Conservation (phyloP, 2,113 vertebrate species). For the Thamnophis sirtalis region DNA sequence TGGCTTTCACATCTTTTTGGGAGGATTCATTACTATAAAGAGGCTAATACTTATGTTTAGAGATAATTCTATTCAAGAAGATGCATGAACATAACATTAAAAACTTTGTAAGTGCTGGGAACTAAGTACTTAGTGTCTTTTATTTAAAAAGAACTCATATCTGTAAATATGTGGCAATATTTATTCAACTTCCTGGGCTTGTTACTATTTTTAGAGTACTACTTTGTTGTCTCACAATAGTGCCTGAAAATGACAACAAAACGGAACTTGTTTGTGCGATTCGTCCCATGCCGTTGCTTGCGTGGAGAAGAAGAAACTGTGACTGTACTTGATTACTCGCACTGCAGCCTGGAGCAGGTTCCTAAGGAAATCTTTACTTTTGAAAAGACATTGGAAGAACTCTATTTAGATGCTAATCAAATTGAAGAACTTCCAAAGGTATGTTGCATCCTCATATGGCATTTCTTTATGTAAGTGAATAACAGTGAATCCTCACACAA, state of each 20-base stretch:
- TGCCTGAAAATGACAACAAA: slow-evolving; percentile 95
- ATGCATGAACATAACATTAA: background rate
- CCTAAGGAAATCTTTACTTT: slow-evolving; percentile 98
- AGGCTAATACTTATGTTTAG: background rate
- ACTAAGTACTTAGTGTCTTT: background rate
- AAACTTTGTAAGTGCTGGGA: background rate
- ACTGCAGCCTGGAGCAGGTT: slow-evolving; percentile 98
- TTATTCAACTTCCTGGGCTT: background rate
- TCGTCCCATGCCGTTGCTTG: slow-evolving; percentile 96
- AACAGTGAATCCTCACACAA: background rate
- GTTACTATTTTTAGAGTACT: background rate
- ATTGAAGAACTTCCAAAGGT: slow-evolving; percentile 99
- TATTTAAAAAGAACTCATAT: background rate
- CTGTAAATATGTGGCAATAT: background rate
- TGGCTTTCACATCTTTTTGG: background rate
- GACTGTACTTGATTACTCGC: slow-evolving; percentile 95
- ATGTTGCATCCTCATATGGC: slow-evolving; percentile 56
- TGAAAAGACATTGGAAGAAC: slow-evolving; percentile 97
- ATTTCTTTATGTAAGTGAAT: background rate
- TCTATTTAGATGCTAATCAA: slow-evolving; percentile 99
- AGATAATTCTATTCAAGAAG: background rate
- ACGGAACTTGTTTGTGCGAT: slow-evolving; percentile 91
- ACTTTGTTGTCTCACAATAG: slow-evolving; percentile 49
- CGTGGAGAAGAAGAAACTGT: slow-evolving; percentile 95
- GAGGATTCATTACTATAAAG: background rate